Percentiles rank a stretch among this genome's conserved stretches.
Conservation (phyloP, 1,140 invertebrate species). For the Drosophila lacertosa region DNA sequence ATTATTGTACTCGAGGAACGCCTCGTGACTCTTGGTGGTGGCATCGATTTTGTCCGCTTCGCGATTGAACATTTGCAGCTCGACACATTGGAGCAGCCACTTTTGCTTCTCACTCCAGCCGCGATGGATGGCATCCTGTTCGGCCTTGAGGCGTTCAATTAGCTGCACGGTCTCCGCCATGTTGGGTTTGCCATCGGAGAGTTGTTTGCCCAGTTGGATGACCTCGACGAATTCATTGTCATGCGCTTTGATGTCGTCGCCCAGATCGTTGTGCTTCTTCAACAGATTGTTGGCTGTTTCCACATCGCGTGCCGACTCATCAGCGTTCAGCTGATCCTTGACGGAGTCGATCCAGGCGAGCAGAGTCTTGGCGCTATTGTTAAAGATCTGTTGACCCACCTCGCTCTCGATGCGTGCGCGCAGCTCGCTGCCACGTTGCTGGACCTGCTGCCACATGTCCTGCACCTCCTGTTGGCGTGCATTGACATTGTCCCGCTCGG, state of each 20-base stretch:
- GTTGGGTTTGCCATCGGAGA: conserved; percentile 89
- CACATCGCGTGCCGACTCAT: conserved; percentile 93
- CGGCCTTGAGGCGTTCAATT: conserved; percentile 89
- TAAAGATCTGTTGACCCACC: conserved; percentile 97
- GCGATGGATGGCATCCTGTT: conserved; percentile 90
- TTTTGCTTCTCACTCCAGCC: conserved; percentile 93
- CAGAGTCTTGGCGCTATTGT: conserved; percentile 91
- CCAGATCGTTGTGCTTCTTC: conserved; percentile 96
- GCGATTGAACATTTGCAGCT: conserved; percentile 95
- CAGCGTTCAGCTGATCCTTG: conserved; percentile 92
- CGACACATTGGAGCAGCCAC: conserved; percentile 93
- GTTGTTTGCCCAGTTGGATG: conserved; percentile 89
- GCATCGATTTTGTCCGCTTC: conserved; percentile 99
- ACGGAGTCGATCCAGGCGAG: conserved; percentile 91
- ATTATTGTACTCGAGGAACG: conserved; percentile 95
- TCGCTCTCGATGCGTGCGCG: conserved; percentile 94
- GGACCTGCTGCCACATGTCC: conserved; percentile 94
- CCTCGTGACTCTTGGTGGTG: conserved; percentile 95
- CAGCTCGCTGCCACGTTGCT: conserved; percentile 92
- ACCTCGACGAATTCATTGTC: conserved; percentile 90
- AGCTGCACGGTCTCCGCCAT: conserved; percentile 89
- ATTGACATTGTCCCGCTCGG: conserved; percentile 94
- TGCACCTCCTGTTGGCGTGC: conserved; percentile 93
- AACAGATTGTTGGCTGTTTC: conserved; percentile 94
- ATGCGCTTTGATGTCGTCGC: conserved; percentile 95